Evolutionary conservation across 2,113 vertebrate genomes (phyloP).

Genomic region (Misgurnus mizolepis): DNA sequence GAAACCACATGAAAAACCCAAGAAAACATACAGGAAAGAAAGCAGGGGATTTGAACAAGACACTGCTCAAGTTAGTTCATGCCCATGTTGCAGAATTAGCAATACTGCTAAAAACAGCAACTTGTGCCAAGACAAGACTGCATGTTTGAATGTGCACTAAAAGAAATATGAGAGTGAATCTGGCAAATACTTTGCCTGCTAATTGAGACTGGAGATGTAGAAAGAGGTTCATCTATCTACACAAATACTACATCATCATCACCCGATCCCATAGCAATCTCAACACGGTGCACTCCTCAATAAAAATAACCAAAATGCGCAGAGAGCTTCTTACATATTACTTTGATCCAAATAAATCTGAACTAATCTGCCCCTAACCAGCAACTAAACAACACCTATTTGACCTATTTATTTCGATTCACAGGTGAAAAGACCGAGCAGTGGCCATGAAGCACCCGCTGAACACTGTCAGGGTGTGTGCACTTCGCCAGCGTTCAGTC

Average conservation of each 20-base stretch:
- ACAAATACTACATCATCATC: not conserved
- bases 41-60: not conserved
- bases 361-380: slow-evolving; percentile 9
- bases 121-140: slow-evolving; percentile 30
- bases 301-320: not conserved
- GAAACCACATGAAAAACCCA: not conserved
- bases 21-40: not conserved
- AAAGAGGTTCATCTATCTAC: slow-evolving; percentile 24
- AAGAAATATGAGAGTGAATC: not conserved
- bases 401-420: not conserved
- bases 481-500: slow-evolving; percentile 1
- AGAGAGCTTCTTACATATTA: not conserved
- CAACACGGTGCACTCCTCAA: not conserved
- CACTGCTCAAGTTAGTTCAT: slow-evolving; percentile 35
- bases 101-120: not conserved
- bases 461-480: slow-evolving; percentile 13
- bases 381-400: not conserved
- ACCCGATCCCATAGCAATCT: not conserved
- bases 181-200: slow-evolving; percentile 15
- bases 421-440: not conserved
- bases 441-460: not conserved
- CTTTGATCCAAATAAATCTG: slow-evolving; percentile 4
- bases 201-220: slow-evolving; percentile 7
- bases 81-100: slow-evolving; percentile 22
- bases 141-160: slow-evolving; percentile 31